Evolutionary conservation across 2,888 invertebrate genomes (phyloP).

Genomic region (Leptopterna dolabrata): DNA sequence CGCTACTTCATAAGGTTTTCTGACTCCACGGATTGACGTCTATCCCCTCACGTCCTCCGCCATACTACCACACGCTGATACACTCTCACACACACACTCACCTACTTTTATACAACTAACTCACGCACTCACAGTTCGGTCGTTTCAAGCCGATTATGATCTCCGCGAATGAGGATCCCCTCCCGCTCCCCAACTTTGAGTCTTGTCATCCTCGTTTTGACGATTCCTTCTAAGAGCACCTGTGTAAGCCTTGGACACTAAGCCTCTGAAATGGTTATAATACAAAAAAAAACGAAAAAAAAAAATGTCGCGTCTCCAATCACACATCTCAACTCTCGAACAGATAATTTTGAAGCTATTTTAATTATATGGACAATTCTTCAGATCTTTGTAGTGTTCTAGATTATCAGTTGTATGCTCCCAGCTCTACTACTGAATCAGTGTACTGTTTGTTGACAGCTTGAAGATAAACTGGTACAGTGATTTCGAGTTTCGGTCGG

Average conservation of each 20-base stretch:
- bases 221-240: neutral
- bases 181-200: neutral
- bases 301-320: too few species aligned
- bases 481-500: too few species aligned
- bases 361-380: too few species aligned
- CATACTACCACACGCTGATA: neutral
- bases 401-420: too few species aligned
- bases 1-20: conserved; percentile 40
- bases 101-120: neutral
- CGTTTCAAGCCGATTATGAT: conserved; percentile 30
- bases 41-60: neutral
- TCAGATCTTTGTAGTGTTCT: too few species aligned
- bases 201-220: neutral
- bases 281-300: too few species aligned
- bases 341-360: too few species aligned
- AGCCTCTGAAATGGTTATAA: neutral
- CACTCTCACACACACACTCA: neutral
- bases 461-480: too few species aligned
- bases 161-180: conserved; percentile 30
- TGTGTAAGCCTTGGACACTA: neutral
- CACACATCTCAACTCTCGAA: too few species aligned
- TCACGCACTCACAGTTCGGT: neutral
- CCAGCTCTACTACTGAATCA: too few species aligned
- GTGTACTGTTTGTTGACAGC: too few species aligned
- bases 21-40: conserved; percentile 36